These are phyloP conservation scores for Poeciliopsis occidentalis DNA, from an alignment of 2,113 vertebrate species.

Conservation along the genomic window DNA sequence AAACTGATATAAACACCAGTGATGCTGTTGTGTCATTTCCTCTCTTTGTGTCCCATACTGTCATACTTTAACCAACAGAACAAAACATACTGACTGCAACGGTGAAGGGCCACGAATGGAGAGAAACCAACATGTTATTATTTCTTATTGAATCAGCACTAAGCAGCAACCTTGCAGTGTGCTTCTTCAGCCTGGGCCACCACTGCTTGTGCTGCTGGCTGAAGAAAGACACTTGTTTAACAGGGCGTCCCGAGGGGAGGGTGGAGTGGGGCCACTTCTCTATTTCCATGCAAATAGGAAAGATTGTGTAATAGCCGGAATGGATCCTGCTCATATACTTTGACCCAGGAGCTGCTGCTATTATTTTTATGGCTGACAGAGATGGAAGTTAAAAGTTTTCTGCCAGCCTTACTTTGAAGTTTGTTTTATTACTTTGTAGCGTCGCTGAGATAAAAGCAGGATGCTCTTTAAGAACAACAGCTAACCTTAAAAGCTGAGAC, in stretches of 20 bases:
- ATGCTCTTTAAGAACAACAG: constrained; percentile 52
- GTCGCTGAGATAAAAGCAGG: constrained; percentile 42
- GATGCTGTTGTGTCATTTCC: constrained; percentile 32
- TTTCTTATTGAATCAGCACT: constrained; percentile 78
- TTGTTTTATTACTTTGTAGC: constrained; percentile 41
- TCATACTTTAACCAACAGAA: constrained; percentile 37
- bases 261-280: neutral
- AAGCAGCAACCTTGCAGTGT: constrained; percentile 54
- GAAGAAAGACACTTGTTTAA: constrained; percentile 58
- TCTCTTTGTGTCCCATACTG: constrained; percentile 7
- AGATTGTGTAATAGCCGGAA: constrained; percentile 41
- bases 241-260: constrained; percentile 43
- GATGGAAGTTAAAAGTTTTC: constrained; percentile 27
- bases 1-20: constrained; percentile 1
- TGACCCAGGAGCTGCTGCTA: constrained; percentile 34
- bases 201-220: constrained; percentile 64
- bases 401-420: constrained; percentile 38
- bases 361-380: constrained; percentile 38
- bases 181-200: constrained; percentile 59
- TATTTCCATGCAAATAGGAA: constrained; percentile 24
- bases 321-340: constrained; percentile 20
- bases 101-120: constrained; percentile 43
- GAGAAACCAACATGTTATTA: constrained; percentile 67
- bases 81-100: constrained; percentile 7
- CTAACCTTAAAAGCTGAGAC: constrained; percentile 31